Conservation (phyloP, 2,797 vertebrate genomes). For the Aulostomus chinensis region DNA sequence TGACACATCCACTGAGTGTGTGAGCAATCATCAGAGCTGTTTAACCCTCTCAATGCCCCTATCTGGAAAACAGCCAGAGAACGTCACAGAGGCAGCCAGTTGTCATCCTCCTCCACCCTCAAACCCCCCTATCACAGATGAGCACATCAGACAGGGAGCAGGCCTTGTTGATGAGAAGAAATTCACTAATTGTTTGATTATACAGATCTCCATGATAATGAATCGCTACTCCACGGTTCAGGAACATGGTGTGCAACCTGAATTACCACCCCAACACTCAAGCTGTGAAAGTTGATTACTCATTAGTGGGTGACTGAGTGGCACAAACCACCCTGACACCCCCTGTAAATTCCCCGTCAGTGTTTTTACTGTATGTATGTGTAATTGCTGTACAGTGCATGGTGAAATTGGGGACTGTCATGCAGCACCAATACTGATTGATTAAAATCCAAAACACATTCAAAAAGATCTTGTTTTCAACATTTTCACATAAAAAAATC, state of each 20-base stretch:
- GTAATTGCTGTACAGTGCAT: conserved; percentile 58
- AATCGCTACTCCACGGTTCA: conserved; percentile 96
- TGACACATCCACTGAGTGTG: conserved; percentile 61
- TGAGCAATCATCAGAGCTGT: conserved; percentile 64
- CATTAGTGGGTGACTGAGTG: conserved; percentile 98
- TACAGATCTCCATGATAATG: conserved; percentile 99
- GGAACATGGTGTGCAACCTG: conserved; percentile 95
- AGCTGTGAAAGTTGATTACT: conserved; percentile 99
- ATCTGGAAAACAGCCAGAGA: conserved; percentile 72
- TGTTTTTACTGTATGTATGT: conserved; percentile 63
- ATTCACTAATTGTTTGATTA: conserved; percentile 99
- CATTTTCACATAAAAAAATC: too few relatives aligned
- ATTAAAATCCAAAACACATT: conserved; percentile 4
- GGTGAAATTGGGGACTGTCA: conserved; percentile 15
- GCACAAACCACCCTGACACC: conserved; percentile 89
- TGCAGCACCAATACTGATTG: conserved; percentile 3
- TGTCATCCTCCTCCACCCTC: conserved; percentile 32
- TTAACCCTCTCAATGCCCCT: conserved; percentile 60
- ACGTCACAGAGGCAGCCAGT: conserved; percentile 62
- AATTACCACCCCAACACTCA: conserved; percentile 99
- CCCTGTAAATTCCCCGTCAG: conserved; percentile 64
- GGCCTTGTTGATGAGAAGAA: conserved; percentile 92
- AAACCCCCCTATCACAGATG: conserved; percentile 50
- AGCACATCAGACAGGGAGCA: conserved; percentile 83
- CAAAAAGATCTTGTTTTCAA: neutral